phyloP scores from a whole-genome alignment of 2,113 vertebrate genomes.

The Corynorhinus townsendii region DNA sequence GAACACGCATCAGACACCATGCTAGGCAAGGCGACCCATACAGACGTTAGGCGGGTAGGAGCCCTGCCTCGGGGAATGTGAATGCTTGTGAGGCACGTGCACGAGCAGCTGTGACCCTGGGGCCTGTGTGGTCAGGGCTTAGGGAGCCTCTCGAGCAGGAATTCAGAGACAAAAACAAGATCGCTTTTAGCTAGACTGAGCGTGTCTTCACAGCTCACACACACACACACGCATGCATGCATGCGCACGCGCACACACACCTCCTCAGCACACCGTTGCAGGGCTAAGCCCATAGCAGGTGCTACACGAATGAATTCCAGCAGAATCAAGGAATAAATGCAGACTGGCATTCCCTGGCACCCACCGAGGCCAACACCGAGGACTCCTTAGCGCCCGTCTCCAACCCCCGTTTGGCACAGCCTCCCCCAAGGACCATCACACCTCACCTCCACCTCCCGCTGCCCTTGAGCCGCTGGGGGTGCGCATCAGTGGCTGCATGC shows the following conservation, averaged over 20 bases:
- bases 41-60: neutral
- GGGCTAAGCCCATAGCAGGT: neutral
- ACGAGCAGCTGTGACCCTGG: neutral
- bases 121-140: neutral
- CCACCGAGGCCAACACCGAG: neutral
- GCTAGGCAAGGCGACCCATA: neutral
- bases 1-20: neutral
- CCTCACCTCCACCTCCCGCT: too few relatives aligned
- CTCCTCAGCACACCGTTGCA: neutral
- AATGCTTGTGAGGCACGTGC: neutral
- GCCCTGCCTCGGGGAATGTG: neutral
- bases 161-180: neutral
- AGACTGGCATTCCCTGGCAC: too few relatives aligned
- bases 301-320: neutral
- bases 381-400: neutral
- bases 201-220: neutral
- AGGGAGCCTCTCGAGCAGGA: neutral
- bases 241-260: neutral
- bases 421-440: neutral
- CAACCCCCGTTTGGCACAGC: neutral
- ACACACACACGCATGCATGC: too few relatives aligned
- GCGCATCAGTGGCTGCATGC: rapidly evolving
- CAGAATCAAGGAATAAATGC: neutral
- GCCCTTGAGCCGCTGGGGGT: neutral
- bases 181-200: neutral